Evolutionary conservation across 2,888 invertebrate genomes (phyloP).

Genomic region (Clanis bilineata): DNA sequence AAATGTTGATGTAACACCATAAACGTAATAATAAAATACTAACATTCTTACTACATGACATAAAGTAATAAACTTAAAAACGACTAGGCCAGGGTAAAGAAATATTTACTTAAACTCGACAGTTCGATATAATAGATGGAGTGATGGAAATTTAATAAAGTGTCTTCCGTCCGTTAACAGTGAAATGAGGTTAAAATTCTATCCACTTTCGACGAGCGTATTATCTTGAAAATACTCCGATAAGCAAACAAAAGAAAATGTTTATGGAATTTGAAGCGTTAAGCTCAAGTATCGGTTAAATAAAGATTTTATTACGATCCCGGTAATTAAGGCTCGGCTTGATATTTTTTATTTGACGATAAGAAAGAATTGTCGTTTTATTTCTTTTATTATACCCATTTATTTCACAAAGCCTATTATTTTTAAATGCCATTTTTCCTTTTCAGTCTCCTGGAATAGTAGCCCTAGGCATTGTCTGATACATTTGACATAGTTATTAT

Average conservation of each 20-base stretch:
- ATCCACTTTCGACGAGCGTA: not conserved
- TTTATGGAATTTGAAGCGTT: constrained; percentile 28
- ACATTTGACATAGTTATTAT: not conserved
- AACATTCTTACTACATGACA: not conserved
- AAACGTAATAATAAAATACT: not conserved
- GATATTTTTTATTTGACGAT: constrained; percentile 24
- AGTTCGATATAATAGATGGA: not conserved
- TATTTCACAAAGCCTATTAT: not conserved
- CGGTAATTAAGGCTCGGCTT: constrained; percentile 25
- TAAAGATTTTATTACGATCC: constrained; percentile 29
- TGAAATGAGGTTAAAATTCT: not conserved
- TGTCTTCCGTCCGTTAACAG: not conserved
- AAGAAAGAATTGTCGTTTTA: constrained; percentile 13
- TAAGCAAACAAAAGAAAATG: constrained; percentile 33
- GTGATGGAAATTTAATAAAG: not conserved
- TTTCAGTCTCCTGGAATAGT: not conserved
- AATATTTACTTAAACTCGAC: not conserved
- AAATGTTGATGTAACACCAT: not conserved
- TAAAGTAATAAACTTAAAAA: not conserved
- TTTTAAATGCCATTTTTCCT: not conserved
- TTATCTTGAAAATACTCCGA: constrained; percentile 13
- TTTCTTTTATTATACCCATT: not conserved
- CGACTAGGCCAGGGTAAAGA: not conserved
- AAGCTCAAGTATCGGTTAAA: constrained; percentile 25
- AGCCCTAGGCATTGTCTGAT: not conserved